Evolutionary conservation across 2,797 vertebrate genomes (phyloP).

Genomic region (Cyprinodon diabolis): DNA sequence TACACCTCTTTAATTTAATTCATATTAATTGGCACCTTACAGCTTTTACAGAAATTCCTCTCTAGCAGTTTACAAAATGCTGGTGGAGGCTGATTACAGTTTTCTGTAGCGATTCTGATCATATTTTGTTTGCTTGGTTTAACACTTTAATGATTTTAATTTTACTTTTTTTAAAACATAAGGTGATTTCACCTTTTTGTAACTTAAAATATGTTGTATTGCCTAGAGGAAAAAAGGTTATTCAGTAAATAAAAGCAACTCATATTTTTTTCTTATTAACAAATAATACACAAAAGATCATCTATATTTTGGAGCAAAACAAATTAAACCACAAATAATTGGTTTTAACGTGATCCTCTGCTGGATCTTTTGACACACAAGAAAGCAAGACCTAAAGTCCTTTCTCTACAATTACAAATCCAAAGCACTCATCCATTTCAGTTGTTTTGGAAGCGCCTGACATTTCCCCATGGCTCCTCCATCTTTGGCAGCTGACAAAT

Average conservation of each 20-base stretch:
- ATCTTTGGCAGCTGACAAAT: slow-evolving; percentile 45
- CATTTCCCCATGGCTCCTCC: slow-evolving; percentile 16
- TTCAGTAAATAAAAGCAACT: not conserved
- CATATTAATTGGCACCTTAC: too few species aligned
- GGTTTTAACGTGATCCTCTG: not conserved
- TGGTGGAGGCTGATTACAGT: not conserved
- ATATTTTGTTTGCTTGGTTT: not conserved
- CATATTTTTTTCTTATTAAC: not conserved
- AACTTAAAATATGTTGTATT: not conserved
- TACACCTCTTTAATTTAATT: too few species aligned
- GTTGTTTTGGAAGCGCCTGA: slow-evolving; percentile 38
- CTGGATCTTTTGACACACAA: slow-evolving; percentile 21
- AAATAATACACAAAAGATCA: not conserved
- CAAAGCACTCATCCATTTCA: slow-evolving; percentile 40
- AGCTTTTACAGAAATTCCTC: too few species aligned
- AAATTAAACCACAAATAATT: not conserved
- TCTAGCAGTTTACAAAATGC: not conserved
- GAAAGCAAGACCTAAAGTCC: slow-evolving; percentile 19
- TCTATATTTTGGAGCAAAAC: not conserved
- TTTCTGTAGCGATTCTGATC: not conserved
- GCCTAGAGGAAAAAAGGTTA: not conserved
- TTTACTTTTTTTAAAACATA: not conserved
- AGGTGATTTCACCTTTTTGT: not conserved
- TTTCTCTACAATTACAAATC: slow-evolving; percentile 36
- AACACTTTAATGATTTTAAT: not conserved